These are phyloP conservation scores for Labeo catla DNA, from an alignment of 2,113 vertebrate species.

Conservation along the genomic window DNA sequence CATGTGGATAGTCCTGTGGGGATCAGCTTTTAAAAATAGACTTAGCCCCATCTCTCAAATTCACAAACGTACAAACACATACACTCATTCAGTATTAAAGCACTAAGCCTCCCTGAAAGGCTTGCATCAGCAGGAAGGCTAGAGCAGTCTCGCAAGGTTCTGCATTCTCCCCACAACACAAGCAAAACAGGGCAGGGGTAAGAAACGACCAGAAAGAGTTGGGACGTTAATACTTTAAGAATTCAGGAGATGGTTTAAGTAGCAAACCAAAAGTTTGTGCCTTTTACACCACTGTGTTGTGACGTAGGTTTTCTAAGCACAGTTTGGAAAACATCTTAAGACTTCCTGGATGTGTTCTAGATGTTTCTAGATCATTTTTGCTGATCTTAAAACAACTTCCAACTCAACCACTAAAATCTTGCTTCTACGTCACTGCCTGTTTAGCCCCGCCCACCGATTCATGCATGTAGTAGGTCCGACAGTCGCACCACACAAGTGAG, in stretches of 20 bases:
- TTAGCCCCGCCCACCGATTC: no score
- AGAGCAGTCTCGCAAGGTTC: slow-evolving; percentile 23
- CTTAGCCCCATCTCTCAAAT: neutral
- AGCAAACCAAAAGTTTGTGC: neutral
- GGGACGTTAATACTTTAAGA: slow-evolving; percentile 8
- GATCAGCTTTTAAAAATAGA: slow-evolving; percentile 8
- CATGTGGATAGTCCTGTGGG: slow-evolving; percentile 10
- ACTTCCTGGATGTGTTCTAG: neutral
- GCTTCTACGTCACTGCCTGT: no score
- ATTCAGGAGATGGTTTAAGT: neutral
- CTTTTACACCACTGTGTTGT: neutral
- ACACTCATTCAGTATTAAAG: slow-evolving; percentile 51
- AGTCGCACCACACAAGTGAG: no score
- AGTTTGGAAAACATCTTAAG: neutral
- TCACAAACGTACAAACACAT: slow-evolving; percentile 40
- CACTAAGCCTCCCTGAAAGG: slow-evolving; percentile 62
- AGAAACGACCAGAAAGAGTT: neutral
- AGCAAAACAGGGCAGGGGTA: neutral
- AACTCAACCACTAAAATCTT: neutral
- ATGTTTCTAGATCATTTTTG: neutral
- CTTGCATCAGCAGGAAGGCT: slow-evolving; percentile 60
- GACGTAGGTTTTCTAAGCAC: neutral
- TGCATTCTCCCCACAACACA: slow-evolving; percentile 41
- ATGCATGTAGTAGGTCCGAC: no score
- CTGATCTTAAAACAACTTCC: neutral